Evolutionary conservation across 2,113 vertebrate species (phyloP).

Genomic region (Etheostoma cragini): DNA sequence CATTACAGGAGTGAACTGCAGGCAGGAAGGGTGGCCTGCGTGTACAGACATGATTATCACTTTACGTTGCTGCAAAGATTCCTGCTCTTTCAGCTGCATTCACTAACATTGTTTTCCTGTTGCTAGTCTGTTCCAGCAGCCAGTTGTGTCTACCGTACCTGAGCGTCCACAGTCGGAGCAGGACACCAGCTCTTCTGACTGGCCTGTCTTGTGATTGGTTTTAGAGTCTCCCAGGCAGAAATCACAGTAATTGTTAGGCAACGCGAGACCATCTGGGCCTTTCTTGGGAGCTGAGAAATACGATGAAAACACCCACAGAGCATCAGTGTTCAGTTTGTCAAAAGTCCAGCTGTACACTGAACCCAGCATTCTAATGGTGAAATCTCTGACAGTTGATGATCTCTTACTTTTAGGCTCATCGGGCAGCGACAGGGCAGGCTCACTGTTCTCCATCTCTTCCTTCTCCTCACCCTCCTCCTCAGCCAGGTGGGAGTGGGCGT

Average conservation of each 20-base stretch:
- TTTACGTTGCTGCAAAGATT: neutral
- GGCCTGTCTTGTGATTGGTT: slow-evolving; percentile 96
- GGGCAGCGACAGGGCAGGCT: slow-evolving; percentile 84
- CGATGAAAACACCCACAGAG: neutral
- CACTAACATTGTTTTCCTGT: neutral
- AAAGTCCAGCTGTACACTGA: neutral
- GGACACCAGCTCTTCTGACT: slow-evolving; percentile 94
- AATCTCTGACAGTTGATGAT: neutral
- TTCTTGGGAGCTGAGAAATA: slow-evolving; percentile 88
- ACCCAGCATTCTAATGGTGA: neutral
- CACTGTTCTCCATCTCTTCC: slow-evolving; percentile 89
- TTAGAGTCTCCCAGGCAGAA: slow-evolving; percentile 97
- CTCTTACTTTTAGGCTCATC: slow-evolving; percentile 93
- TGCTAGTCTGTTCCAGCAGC: neutral
- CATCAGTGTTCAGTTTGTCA: neutral
- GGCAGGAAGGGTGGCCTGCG: slow-evolving; percentile 92
- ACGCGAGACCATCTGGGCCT: slow-evolving; percentile 91
- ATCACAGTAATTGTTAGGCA: slow-evolving; percentile 98
- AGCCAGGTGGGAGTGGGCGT: slow-evolving; percentile 96
- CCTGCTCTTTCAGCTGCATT: neutral
- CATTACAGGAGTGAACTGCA: slow-evolving; percentile 97
- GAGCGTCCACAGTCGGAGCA: slow-evolving; percentile 97
- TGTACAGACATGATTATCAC: neutral
- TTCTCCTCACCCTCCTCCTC: slow-evolving; percentile 96
- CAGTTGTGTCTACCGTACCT: slow-evolving; percentile 74